Base-by-base conservation (phyloP, 1,140 invertebrate genomes). In the Drosophila malerkotliana region DNA sequence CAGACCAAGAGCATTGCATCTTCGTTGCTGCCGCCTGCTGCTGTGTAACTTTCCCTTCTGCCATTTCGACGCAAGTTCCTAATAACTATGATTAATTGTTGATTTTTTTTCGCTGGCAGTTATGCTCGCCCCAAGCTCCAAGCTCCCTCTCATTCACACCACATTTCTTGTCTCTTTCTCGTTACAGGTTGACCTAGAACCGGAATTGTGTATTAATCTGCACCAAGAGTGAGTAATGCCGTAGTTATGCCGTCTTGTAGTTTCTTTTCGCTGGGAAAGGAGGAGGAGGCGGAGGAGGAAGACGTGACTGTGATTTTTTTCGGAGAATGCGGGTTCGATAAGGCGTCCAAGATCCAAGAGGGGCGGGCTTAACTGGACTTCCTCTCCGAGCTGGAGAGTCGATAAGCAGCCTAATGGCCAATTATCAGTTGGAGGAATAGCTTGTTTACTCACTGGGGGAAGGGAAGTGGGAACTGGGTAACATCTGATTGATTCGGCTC, bases 141-240 rank as follows among this genome's bases (percentile, higher is more conserved):
- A 54, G 15, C 44, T 32, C 44, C 47, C 53, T 74, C 71, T 79
- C 51, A 53, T 64, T 75, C 66, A 59, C 68, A 58, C 60, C 32
- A 45, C 28, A 63, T 47, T 77, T 54, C 54, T 47, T 69, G 56
- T 72, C 57, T 77, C 68, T 47, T 54, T 85, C 48, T 80, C 83
- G 77, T 84, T 92, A 78, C 92, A 96, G 96, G 95, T 94, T 77
- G 95, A 95, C 91, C 95, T 96, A 92, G 95, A 97, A 92, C 94
- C 94, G 74, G 94, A 96, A 90, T 94, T 95, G 63, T 94, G 95
- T 92, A 94, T 96, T 59, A 95, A 96, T 93, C 93, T 93, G 79
- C 94, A 96, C 90, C 93, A 95, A 76, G 94, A 96, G 96, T 96
- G 94, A 96, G 96, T 95, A 93, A 88, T 83, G 18, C 68, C 26